Conservation (phyloP, 2,797 vertebrate species). For the Falco concolor region DNA sequence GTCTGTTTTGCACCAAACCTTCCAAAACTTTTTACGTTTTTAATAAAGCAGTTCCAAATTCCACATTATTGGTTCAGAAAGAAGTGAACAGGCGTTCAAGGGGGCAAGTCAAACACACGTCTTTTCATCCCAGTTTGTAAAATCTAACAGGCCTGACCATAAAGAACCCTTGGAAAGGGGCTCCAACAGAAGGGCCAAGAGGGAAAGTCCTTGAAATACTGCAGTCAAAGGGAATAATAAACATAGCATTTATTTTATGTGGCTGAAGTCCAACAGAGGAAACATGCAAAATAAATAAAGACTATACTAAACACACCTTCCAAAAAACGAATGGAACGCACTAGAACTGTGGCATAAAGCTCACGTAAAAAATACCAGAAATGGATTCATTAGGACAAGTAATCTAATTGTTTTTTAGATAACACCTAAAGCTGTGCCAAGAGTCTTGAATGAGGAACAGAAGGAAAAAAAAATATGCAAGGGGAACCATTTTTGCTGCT, state of each 20-base stretch:
- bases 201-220: slow-evolving; percentile 46
- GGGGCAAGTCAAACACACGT: not conserved
- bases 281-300: slow-evolving; percentile 54
- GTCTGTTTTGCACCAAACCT: not conserved
- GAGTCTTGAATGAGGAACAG: not conserved
- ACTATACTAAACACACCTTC: slow-evolving; percentile 30
- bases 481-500: not conserved
- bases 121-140: not conserved
- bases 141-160: not conserved
- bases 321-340: slow-evolving; percentile 14
- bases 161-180: slow-evolving; percentile 33
- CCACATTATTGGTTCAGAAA: not conserved
- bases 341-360: slow-evolving; percentile 7
- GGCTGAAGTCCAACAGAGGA: slow-evolving; percentile 38
- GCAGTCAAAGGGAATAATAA: slow-evolving; percentile 53
- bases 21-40: not conserved
- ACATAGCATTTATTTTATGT: slow-evolving; percentile 43
- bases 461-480: not conserved
- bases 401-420: slow-evolving; percentile 2
- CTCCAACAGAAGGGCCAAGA: not conserved
- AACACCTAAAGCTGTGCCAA: not conserved
- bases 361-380: not conserved
- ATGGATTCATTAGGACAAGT: slow-evolving; percentile 17
- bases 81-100: not conserved
- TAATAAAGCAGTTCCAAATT: not conserved